Conservation (phyloP, 2,113 vertebrate genomes). For the Phrynocephalus versicolor region DNA sequence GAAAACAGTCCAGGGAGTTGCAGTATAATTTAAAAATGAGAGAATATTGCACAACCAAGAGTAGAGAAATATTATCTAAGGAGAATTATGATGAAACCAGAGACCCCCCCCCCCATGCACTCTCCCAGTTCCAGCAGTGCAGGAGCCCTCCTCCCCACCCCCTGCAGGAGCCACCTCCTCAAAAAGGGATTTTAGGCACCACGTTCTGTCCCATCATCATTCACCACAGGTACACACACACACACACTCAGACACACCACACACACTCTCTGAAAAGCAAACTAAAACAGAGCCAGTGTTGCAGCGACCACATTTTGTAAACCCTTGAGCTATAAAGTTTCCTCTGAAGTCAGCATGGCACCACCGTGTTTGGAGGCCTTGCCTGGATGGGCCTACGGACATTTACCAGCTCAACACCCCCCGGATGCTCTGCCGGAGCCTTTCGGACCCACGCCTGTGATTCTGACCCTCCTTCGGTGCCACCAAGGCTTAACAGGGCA, state of each 20-base stretch:
- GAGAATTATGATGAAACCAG: slow-evolving; percentile 54
- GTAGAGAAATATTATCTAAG: slow-evolving; percentile 60
- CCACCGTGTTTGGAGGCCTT: background rate
- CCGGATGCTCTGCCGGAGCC: background rate
- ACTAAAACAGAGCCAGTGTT: no score
- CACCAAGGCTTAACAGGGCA: no score
- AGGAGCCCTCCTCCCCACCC: slow-evolving; percentile 27
- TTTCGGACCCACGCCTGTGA: background rate
- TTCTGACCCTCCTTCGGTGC: no score
- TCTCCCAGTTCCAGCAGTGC: slow-evolving; percentile 34
- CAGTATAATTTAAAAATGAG: slow-evolving; percentile 76
- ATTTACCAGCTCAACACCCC: no score
- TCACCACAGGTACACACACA: no score
- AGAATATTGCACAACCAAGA: slow-evolving; percentile 86
- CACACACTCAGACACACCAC: no score
- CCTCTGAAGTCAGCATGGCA: no score
- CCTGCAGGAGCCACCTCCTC: background rate
- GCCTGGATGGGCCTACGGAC: background rate
- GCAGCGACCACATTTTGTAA: background rate
- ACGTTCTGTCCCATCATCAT: no score
- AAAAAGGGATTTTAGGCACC: background rate
- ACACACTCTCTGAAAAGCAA: background rate
- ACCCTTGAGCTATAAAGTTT: background rate
- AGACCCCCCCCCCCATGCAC: slow-evolving; percentile 40
- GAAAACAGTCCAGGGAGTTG: slow-evolving; percentile 78